Evolutionary conservation across 2,113 vertebrate species (phyloP), one percentile per base, ranked within the genome.

Genomic region (Butorides virescens): DNA sequence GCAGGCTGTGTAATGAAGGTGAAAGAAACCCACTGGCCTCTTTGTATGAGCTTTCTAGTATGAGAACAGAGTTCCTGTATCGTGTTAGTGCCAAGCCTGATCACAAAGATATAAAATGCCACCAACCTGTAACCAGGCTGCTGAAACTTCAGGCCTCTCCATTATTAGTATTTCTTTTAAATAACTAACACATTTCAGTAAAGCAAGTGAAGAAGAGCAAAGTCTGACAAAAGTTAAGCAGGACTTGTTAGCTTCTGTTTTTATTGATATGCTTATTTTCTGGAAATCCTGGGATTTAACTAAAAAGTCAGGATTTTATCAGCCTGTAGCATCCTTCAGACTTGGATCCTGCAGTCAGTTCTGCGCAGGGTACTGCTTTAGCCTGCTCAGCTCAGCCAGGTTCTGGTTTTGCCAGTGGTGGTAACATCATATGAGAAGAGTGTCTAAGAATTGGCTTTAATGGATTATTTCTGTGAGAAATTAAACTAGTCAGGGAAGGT

Each of bases 361-460:
- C 61, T 1, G 3, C 30, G 10, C 37, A n/a, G 39, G 11, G 23
- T 74, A 27, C 26, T 44, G 16, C 13, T 78, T 44, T 34, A 78
- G 26, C 44, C 34, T 68, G 30, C 50, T 55, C 34, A 46, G 36
- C 67, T 72, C 39, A 20, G 10, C 19, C 42, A 50, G 26, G n/a
- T 76, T 88, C 39, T 79, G 71, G 32, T 49, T 22, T 10, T 25
- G 20, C 63, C 26, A 5, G 20, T 3, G 9, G 18, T 10, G 68
- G 11, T 13, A 10, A 9, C 8, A 0, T 1, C 21, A 0, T 39
- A 10, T 0, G 27, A 26, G 32, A 2, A 11, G 21, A 18, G 4
- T 6, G 61, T 15, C 13, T 11, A 2, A 39, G 37, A 42, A n/a
- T 1, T 3, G 2, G 0, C 47, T 42, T 30, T 5, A 4, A 1